Base-by-base conservation (phyloP, 2,797 vertebrate genomes). In the Bradypodion ventrale region DNA sequence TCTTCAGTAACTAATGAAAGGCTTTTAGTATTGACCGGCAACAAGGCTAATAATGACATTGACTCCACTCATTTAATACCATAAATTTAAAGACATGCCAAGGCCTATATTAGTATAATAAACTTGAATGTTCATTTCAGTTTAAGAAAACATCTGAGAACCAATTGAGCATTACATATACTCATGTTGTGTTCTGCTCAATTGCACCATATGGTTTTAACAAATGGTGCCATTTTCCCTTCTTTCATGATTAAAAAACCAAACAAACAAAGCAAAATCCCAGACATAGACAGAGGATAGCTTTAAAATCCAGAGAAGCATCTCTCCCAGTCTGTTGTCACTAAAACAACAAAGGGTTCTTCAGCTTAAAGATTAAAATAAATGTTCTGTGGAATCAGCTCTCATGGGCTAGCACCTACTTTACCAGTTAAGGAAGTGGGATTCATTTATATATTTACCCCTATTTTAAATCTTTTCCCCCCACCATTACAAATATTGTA, bases 1-100 rank as follows among this genome's bases (percentile, higher is more conserved):
- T 92, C 91, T 94, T 94, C 94, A 92, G 92, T 88, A 94, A 89
- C 88, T 95, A 93, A 94, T 93, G 89, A 95, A 91, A 92, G 87
- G 87, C 91, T 94, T 94, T 94, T 83, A 91, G 90, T 93, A 94
- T 93, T 89, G 89, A 94, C 90, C 88, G 92, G 91, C 85, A 94
- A 93, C 85, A 69, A 83, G 75, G 78, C 83, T 94, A 90, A 89
- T 93, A 94, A 94, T 84, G 87, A 93, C 86, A 93, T 89, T 92
- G 93, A 95, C 90, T 92, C 91, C 90, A 91, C 83, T 59, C 74
- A 93, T 91, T 94, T 92, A 87, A 74, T 93, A 80, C 76, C 92
- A 94, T 94, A 95, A 93, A 94, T 94, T 92, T 89, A 91, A 94
- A 87, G 88, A 77, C 80, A 87, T 90, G 86, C 83, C 79, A 82